Evolutionary conservation across 1,140 invertebrate species (phyloP).

Genomic region (Hyles euphorbiae): DNA sequence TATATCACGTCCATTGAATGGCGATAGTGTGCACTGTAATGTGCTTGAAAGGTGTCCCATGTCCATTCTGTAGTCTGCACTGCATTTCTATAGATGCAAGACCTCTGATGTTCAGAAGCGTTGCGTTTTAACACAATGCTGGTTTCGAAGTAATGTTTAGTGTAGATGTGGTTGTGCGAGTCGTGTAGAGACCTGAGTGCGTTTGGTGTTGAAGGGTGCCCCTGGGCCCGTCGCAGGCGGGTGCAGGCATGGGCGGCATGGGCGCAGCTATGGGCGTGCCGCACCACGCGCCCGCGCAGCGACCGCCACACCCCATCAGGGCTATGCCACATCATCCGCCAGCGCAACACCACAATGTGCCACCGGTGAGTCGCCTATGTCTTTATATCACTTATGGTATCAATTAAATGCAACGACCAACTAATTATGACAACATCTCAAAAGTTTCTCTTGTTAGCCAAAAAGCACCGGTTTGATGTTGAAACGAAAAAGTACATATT

Average conservation of each 20-base stretch:
- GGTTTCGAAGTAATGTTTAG: no score
- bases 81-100: no score
- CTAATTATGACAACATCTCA: background rate
- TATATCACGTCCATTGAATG: conserved; percentile 49
- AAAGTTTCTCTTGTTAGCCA: background rate
- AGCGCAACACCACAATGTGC: conserved; percentile 49
- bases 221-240: conserved; percentile 42
- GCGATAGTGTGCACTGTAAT: conserved; percentile 58
- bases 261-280: conserved; percentile 38
- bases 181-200: conserved; percentile 10
- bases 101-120: no score
- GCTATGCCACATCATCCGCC: conserved; percentile 54
- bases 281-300: conserved; percentile 36
- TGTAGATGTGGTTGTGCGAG: background rate
- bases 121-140: no score
- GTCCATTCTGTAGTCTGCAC: background rate
- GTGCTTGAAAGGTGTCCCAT: conserved; percentile 7
- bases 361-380: conserved; percentile 32
- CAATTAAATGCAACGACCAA: no score
- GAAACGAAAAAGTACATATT: background rate
- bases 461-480: background rate
- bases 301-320: conserved; percentile 50
- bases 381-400: no score
- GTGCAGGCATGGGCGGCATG: conserved; percentile 47
- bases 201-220: conserved; percentile 42